Base-by-base conservation (phyloP, 2,113 vertebrate genomes). In the Mirza zaza region DNA sequence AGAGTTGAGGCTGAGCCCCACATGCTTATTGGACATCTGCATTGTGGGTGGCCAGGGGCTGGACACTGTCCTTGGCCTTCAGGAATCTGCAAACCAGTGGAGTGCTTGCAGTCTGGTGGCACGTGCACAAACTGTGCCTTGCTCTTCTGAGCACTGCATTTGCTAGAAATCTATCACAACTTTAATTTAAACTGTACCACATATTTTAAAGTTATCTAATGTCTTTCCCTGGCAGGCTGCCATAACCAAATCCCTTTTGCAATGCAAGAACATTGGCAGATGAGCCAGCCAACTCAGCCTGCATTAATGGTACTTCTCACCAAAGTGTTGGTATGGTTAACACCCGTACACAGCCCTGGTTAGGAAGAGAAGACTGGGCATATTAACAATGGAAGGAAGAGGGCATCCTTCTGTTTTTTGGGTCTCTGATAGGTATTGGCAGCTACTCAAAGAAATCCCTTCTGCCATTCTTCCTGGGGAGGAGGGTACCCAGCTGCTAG, bases 11-110 rank as follows among this genome's bases (percentile, higher is more conserved):
- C 21, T 29, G 45, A 79, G 13, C 2, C n/a, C 17, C 65, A 52
- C 0, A 10, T 50, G 3, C 0, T 5, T 36, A 32, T 13, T 57
- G 67, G 21, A 11, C 0, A 7, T n/a, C 59, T 3, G 0, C 36
- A 17, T 36, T 32, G 59, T 39, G 12, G 27, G 15, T 34, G n/a
- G 11, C 34, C 6, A 34, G 61, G 73, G 32, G 57, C 14, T 50
- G 71, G 76, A n/a, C 61, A 2, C 1, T 9, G 7, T 36, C 17
- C 88, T 75, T 42, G 18, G 17, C 21, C 36, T 67, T 39, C 8
- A 2, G 48, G 61, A 34, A 57, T 3, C 5, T 42, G 23, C 13
- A 55, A 32, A 3, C 61, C 52, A 59, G 29, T 1, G 17, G 18
- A 39, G n/a, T 39, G 50, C 61, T 25, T 61, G 9, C 27, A n/a